Conservation (phyloP, 35 echinoderm and acorn worm genomes). For the Acanthaster planci region DNA sequence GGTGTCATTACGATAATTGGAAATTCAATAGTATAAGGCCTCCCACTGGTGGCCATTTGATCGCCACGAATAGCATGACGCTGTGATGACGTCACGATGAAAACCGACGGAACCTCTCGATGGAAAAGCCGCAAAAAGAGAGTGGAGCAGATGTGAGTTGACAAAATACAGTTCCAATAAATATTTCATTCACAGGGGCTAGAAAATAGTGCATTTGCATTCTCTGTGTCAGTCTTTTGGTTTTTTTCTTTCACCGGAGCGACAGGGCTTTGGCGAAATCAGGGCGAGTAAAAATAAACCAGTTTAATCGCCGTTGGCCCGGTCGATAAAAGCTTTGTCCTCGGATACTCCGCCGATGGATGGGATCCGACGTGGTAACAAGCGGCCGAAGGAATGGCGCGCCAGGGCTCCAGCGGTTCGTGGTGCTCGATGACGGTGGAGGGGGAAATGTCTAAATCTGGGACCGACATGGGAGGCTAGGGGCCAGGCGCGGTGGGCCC, state of each 20-base stretch:
- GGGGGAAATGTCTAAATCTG: not conserved
- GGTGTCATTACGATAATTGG: slow-evolving; percentile 31
- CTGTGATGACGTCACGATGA: not conserved
- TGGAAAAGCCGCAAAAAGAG: slow-evolving; percentile 1
- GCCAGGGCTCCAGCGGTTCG: not conserved
- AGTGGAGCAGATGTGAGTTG: not conserved
- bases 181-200: not conserved
- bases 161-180: not conserved
- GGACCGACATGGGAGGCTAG: not conserved
- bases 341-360: not conserved
- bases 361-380: not conserved
- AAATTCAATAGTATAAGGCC: slow-evolving; percentile 18
- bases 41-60: slow-evolving; percentile 3
- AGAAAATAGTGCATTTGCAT: not conserved
- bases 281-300: slow-evolving; percentile 29
- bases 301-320: slow-evolving; percentile 5
- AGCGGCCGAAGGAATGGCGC: slow-evolving; percentile 5
- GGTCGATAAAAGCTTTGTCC: slow-evolving; percentile 30
- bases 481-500: not conserved
- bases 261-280: not conserved
- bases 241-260: not conserved
- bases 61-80: not conserved
- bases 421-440: slow-evolving; percentile 3
- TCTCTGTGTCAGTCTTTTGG: not conserved
- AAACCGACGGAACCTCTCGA: not conserved